These are phyloP conservation scores for Agrotis segetum DNA, from an alignment of 2,888 invertebrate genomes.

Conservation along the genomic window DNA sequence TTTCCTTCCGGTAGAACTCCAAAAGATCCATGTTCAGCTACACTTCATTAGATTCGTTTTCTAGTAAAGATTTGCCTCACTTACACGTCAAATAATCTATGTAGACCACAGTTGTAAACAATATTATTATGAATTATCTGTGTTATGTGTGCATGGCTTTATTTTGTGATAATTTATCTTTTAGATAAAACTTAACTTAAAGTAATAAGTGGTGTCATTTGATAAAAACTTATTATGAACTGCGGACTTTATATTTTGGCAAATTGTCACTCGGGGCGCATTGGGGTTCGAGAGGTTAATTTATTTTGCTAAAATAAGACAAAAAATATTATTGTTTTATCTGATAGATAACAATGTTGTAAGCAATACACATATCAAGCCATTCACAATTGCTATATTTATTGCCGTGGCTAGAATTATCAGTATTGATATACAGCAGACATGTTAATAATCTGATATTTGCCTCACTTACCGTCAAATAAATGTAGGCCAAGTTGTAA, in stretches of 20 bases:
- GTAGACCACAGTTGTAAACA: constrained; percentile 55
- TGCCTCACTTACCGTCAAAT: no score
- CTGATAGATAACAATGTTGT: background rate
- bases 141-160: constrained; percentile 41
- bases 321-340: background rate
- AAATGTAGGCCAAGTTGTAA: no score
- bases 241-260: constrained; percentile 16
- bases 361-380: background rate
- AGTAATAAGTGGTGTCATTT: constrained; percentile 40
- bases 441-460: background rate
- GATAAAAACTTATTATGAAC: constrained; percentile 25
- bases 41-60: background rate
- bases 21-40: no score
- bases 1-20: no score
- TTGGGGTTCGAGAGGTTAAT: no score
- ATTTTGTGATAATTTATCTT: constrained; percentile 56
- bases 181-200: constrained; percentile 46
- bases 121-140: constrained; percentile 48
- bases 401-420: background rate
- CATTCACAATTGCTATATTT: background rate
- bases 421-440: background rate
- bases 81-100: constrained; percentile 47
- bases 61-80: constrained; percentile 20
- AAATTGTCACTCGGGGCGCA: background rate
- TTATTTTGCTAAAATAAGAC: no score